Evolutionary conservation across 2,113 vertebrate genomes (phyloP).

Genomic region (Varanus salvator): DNA sequence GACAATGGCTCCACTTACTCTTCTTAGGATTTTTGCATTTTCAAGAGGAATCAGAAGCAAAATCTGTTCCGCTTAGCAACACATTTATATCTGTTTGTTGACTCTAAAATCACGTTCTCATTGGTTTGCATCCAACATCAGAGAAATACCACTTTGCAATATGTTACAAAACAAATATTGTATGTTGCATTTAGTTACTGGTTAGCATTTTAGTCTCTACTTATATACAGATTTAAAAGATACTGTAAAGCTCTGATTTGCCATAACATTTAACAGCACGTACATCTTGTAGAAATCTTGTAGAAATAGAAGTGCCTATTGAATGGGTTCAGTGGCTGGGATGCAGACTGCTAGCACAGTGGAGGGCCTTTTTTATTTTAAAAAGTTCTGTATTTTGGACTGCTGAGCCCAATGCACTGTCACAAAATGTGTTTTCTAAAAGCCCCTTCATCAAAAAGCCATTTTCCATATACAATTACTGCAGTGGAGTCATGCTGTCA

Average conservation of each 20-base stretch:
- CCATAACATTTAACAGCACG: neutral
- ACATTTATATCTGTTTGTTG: conserved; percentile 27
- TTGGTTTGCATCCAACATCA: conserved; percentile 48
- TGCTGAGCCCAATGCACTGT: neutral
- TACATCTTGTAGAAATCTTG: neutral
- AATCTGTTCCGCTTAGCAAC: conserved; percentile 42
- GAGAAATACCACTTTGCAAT: conserved; percentile 21
- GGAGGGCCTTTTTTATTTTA: neutral
- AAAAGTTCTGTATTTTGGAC: neutral
- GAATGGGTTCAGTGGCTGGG: neutral
- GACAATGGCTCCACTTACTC: conserved; percentile 45
- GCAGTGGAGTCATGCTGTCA: neutral
- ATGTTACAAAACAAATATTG: conserved; percentile 36
- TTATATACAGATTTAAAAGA: conserved; percentile 18
- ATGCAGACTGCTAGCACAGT: neutral
- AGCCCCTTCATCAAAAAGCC: neutral
- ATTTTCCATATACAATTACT: neutral
- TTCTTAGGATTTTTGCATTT: conserved; percentile 33
- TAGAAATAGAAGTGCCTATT: neutral
- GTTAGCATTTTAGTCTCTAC: conserved; percentile 23
- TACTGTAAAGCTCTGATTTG: neutral
- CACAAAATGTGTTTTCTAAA: neutral
- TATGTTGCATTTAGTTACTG: conserved; percentile 17
- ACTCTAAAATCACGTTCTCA: conserved; percentile 47
- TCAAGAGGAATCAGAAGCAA: conserved; percentile 52